Percentiles rank a stretch among this genome's conserved stretches.
Evolutionary conservation across 2,888 invertebrate species (phyloP).

Genomic region (Sinodicranocentrus sp.): DNA sequence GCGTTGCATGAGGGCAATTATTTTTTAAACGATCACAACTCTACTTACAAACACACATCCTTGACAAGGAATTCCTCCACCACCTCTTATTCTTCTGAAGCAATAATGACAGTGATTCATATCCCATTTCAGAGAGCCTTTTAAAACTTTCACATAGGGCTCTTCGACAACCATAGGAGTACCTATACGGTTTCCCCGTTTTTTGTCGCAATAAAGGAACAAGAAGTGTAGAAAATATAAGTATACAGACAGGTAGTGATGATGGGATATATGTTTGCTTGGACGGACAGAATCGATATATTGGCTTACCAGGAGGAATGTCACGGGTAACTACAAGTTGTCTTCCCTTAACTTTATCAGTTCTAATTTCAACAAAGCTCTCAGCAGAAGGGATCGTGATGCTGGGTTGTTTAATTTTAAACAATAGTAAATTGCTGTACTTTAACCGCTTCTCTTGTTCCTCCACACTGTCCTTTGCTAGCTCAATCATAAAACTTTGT

Average conservation of each 20-base stretch:
- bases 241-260: too few species aligned
- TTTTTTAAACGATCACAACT: neutral
- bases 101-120: constrained; percentile 72
- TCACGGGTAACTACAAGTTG: constrained; percentile 70
- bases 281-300: too few species aligned
- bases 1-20: neutral
- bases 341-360: constrained; percentile 63
- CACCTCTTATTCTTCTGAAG: constrained; percentile 62
- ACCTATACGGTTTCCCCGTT: too few species aligned
- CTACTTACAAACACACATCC: constrained; percentile 72
- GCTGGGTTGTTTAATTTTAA: constrained; percentile 71
- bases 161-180: constrained; percentile 72
- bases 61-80: constrained; percentile 69
- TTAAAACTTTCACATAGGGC: constrained; percentile 70
- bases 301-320: constrained; percentile 73
- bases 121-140: constrained; percentile 70
- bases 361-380: constrained; percentile 67
- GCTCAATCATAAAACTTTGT: constrained; percentile 51
- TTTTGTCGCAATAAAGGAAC: too few species aligned
- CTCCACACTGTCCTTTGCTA: constrained; percentile 52
- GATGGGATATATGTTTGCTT: too few species aligned
- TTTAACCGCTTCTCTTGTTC: constrained; percentile 64
- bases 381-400: constrained; percentile 64
- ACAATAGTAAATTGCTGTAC: constrained; percentile 69
- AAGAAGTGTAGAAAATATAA: too few species aligned